Evolutionary conservation across 1,140 invertebrate genomes (phyloP).

Genomic region (Augochlora pura): DNA sequence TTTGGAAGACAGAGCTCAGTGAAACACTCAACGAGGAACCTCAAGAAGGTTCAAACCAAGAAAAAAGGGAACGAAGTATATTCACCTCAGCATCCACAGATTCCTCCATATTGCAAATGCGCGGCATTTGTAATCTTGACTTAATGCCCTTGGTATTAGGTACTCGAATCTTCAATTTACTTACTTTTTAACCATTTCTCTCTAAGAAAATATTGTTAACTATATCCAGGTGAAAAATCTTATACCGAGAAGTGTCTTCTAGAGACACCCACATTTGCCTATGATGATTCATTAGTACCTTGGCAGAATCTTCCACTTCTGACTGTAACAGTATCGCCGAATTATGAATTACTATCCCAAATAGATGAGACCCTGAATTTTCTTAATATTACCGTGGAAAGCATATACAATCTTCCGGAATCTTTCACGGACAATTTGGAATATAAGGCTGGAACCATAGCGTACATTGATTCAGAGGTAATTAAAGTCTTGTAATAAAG

Average conservation of each 20-base stretch:
- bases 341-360: conserved; percentile 27
- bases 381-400: conserved; percentile 66
- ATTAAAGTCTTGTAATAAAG: no score
- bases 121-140: conserved; percentile 68
- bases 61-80: conserved; percentile 23
- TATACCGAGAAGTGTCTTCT: conserved; percentile 60
- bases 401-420: conserved; percentile 63
- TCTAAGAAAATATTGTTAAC: neutral
- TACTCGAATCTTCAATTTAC: conserved; percentile 16
- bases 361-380: conserved; percentile 48
- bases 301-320: conserved; percentile 66
- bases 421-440: conserved; percentile 49
- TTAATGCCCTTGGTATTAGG: conserved; percentile 64
- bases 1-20: neutral
- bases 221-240: neutral
- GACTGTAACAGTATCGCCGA: conserved; percentile 30
- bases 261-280: conserved; percentile 47
- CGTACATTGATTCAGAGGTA: conserved; percentile 51
- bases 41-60: neutral
- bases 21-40: no score
- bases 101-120: neutral
- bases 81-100: neutral
- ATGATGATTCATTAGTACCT: conserved; percentile 39
- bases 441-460: conserved; percentile 61
- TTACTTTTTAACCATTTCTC: neutral